Evolutionary conservation across 1,140 invertebrate species (phyloP).

Genomic region (Bombus balteatus): DNA sequence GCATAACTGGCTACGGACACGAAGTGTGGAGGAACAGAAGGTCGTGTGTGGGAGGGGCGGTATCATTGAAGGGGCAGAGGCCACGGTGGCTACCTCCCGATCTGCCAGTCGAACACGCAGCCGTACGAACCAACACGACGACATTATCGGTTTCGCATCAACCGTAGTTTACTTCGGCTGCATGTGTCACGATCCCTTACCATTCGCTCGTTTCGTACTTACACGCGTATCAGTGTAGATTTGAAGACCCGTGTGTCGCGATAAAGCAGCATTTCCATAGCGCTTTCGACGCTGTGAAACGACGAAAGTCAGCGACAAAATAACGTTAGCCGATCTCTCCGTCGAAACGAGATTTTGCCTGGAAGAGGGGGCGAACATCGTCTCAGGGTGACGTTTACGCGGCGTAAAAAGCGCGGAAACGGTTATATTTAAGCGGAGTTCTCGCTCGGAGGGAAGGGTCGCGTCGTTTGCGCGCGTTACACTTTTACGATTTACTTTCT

Average conservation of each 20-base stretch:
- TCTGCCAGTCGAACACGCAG: conserved; percentile 50
- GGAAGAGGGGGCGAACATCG: too few species aligned
- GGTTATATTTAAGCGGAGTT: neutral
- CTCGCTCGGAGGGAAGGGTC: neutral
- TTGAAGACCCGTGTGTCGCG: neutral
- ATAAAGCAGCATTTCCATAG: neutral
- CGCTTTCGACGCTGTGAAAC: neutral
- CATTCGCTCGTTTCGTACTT: conserved; percentile 30
- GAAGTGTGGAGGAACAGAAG: neutral
- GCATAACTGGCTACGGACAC: conserved; percentile 49
- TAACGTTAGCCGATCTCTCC: neutral
- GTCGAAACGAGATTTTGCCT: conserved; percentile 1
- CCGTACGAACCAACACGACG: conserved; percentile 52
- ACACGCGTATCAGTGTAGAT: conserved; percentile 19
- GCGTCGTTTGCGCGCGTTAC: conserved; percentile 1
- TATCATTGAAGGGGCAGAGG: neutral
- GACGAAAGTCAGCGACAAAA: neutral
- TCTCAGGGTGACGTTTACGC: conserved; percentile 1
- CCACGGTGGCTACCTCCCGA: conserved; percentile 36
- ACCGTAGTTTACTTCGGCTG: conserved; percentile 63
- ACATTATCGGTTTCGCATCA: conserved; percentile 80
- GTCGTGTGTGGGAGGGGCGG: conserved; percentile 9
- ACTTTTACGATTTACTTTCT: conserved; percentile 25
- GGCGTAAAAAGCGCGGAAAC: conserved; percentile 16
- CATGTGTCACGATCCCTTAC: conserved; percentile 29